phyloP scores from a whole-genome alignment of 2,888 invertebrate genomes.

The Gisinianus flammeolus region DNA sequence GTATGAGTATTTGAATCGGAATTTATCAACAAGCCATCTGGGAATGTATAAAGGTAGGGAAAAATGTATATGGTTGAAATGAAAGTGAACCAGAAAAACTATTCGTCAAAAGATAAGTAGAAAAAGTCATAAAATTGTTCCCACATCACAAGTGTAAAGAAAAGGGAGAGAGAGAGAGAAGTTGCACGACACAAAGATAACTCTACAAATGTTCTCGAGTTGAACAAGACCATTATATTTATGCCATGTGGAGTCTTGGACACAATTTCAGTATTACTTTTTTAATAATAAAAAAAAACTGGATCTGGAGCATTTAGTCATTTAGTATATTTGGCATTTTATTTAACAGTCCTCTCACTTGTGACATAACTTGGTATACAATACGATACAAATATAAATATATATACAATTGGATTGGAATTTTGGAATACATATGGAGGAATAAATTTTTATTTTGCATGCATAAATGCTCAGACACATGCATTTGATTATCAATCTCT shows the following conservation, averaged over 20 bases:
- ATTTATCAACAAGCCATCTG: no score
- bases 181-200: conserved; percentile 30
- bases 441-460: no score
- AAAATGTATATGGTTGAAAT: neutral
- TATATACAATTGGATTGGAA: no score
- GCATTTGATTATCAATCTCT: no score
- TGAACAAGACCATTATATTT: conserved; percentile 25
- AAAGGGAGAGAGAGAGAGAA: conserved; percentile 6
- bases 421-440: no score
- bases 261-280: conserved; percentile 17
- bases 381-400: neutral
- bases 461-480: neutral
- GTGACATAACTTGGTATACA: neutral
- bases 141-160: conserved; percentile 32
- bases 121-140: conserved; percentile 33
- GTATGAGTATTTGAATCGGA: neutral
- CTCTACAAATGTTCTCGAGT: conserved; percentile 33
- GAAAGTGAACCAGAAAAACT: conserved; percentile 35
- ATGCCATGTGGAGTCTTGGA: conserved; percentile 19
- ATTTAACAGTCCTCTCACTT: neutral
- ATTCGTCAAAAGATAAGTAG: conserved; percentile 1
- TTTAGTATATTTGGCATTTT: neutral
- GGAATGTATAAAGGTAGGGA: no score
- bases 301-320: conserved; percentile 20
- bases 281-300: neutral